Base-by-base conservation (phyloP, 2,113 vertebrate species). In the Megalops atlanticus region DNA sequence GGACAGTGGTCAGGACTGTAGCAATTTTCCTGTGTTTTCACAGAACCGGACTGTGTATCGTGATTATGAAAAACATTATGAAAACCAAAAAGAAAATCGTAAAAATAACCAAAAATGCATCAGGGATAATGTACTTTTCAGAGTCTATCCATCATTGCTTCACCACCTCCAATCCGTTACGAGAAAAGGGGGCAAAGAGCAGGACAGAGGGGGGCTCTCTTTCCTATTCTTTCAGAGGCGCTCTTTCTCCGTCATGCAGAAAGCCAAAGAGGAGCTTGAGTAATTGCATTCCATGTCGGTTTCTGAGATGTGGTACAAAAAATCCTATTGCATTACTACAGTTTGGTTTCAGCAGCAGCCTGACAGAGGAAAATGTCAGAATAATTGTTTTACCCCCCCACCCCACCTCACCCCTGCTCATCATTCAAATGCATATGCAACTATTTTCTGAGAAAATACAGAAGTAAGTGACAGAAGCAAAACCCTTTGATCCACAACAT, bases 111-210 rank as follows among this genome's bases (percentile, higher is more conserved):
- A 92, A 90, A 93, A 93, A 91, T 91, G 91, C 90, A 93, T 89
- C 91, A 90, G 90, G 90, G 92, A 90, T 92, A 92, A 93, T 93
- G 91, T 88, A 92, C 87, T 93, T 93, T 93, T 94, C 93, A 92
- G 92, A 94, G 89, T 94, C 91, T 91, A 93, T 94, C 92, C 93
- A 93, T 93, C 93, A 94, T 92, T 92, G 91, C 92, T 92, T 93
- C 93, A 84, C 87, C 91, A 92, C 91, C 88, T 88, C 91, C 85
- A 71, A 89, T 93, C 90, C 89, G 91, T 93, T 93, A 92, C 89
- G 86, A 92, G 91, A 92, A 91, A 87, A 88, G 89, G 24, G 69
- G 78, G 36, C 41, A 77, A 18, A 41, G 33, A 78, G 86, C 88
- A n/a, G n/a, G 85, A 84, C 85, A 88, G 86, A 81, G 84, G 82